Evolutionary conservation across 2,888 invertebrate species (phyloP), one percentile per base, ranked within the genome.

Genomic region (Clanis bilineata): DNA sequence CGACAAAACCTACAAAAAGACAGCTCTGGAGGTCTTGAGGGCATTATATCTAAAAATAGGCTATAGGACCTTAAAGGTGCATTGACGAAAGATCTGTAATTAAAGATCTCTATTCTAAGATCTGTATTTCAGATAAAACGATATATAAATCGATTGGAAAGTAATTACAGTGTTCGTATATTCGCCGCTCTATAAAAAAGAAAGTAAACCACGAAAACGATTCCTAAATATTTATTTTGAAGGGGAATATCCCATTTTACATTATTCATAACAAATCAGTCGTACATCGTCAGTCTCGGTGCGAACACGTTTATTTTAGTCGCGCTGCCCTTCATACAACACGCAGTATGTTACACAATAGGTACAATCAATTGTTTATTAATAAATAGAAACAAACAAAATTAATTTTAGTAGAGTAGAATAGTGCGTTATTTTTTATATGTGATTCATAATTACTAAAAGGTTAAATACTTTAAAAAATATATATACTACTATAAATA

Each of bases 221-320:
- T 38, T 10, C 22, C 36, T 38, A 57, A 57, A 58, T 41, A 47
- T 39, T 51, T 51, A 32, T 51, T 51, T 51, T 28, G 51, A 51
- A 32, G 18, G 18, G 32, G 32, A 18, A 32, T 18, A 18, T 51
- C 58, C 32, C 59, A 28, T 56, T 22, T 32, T 55, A 64, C 65
- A 65, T 58, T 58, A 39, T 62, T 59, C 54, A 57, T 36, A 66
- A 62, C 72, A 39, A 51, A 51, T 51, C 83, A 87, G 86, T 87
- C 76, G 71, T 67, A 69, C 66, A 69, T 59, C 65, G 64, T 47
- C 62, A 70, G 69, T 68, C 75, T 66, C 65, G 59, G 70, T 61
- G 74, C 63, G 62, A 63, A 65, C 78, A 85, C 87, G 86, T 78
- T 73, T 86, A 86, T 83, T 82, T 79, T 73, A 80, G 39, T 47